These are phyloP conservation scores for Zingel zingel DNA, from an alignment of 2,113 vertebrate genomes.

Conservation along the genomic window DNA sequence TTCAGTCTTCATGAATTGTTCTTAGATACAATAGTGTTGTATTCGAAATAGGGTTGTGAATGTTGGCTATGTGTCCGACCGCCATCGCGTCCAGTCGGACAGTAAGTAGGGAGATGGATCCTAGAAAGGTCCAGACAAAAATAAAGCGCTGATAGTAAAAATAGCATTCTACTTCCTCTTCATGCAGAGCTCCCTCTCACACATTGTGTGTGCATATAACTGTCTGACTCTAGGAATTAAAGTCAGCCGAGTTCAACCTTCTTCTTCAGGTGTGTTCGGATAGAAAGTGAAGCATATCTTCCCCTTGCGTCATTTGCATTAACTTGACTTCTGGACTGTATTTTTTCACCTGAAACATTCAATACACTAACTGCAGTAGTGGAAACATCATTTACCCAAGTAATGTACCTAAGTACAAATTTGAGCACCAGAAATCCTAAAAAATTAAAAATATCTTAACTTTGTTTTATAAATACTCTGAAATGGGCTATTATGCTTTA, in stretches of 20 bases:
- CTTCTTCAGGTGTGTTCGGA: no score
- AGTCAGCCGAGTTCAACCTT: no score
- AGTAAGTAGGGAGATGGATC: neutral
- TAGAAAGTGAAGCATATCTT: neutral
- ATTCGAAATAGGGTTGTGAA: slow-evolving; percentile 7
- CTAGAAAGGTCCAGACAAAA: slow-evolving; percentile 40
- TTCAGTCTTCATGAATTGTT: slow-evolving; percentile 15
- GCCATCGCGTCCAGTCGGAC: slow-evolving; percentile 20
- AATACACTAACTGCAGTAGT: neutral
- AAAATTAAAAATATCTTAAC: no score
- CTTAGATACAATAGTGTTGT: slow-evolving; percentile 7
- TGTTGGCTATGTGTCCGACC: neutral
- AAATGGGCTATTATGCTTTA: neutral
- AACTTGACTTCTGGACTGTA: no score
- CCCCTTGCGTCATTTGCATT: neutral
- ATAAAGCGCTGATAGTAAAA: slow-evolving; percentile 49
- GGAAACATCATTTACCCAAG: no score
- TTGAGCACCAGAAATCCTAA: neutral
- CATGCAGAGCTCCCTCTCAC: slow-evolving; percentile 7
- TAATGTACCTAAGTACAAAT: no score
- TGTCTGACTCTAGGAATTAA: neutral
- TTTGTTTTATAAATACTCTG: neutral
- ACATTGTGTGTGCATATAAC: neutral
- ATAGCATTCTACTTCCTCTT: slow-evolving; percentile 46
- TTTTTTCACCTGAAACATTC: no score